Evolutionary conservation across 1,140 invertebrate species (phyloP), one percentile per base, ranked within the genome.

Genomic region (Lycorma delicatula): DNA sequence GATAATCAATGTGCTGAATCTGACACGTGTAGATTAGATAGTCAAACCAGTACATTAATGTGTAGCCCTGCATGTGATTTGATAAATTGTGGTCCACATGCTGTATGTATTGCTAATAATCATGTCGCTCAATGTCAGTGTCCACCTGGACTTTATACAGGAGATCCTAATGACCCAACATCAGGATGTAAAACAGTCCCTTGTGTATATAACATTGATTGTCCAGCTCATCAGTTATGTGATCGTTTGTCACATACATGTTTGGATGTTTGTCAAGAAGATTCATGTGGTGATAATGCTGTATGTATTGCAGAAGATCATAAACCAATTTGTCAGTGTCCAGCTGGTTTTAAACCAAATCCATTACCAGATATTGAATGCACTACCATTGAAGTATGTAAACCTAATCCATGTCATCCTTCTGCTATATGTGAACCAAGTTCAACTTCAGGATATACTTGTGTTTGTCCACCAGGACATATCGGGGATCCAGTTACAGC

Each of bases 71-170:
- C 89, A 50, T 95, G 91, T 69, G 79, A 85, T 51, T 77, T 77
- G 16, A 67, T 87, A 2, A 77, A 77, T 34, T 95, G 91, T 70
- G 91, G 91, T 5, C 87, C 89, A 1, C 84, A 87, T 61, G 88
- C 91, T 18, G 74, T 92, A 12, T 92, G 89, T 65, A 77, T 91
- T 13, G 87, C 89, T 2, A 89, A 91, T 62, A 93, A 93, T 70
- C 91, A 93, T 68, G 84, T 84, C 3, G 85, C 88, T 0, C 85
- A 89, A 68, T 95, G 91, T 67, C 86, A 91, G 67, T 94, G 91
- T 69, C 90, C 90, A 6, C 81, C 83, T 4, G 90, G 90, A 13
- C 79, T 85, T 0, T 78, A 82, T 68, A 83, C 86, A 6, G 91
- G 91, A 1, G 83, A 93, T 76, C 89, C 91, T 0, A 83, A 86